Evolutionary conservation across 2,113 vertebrate species (phyloP).

Genomic region (Cyanoliseus patagonus): DNA sequence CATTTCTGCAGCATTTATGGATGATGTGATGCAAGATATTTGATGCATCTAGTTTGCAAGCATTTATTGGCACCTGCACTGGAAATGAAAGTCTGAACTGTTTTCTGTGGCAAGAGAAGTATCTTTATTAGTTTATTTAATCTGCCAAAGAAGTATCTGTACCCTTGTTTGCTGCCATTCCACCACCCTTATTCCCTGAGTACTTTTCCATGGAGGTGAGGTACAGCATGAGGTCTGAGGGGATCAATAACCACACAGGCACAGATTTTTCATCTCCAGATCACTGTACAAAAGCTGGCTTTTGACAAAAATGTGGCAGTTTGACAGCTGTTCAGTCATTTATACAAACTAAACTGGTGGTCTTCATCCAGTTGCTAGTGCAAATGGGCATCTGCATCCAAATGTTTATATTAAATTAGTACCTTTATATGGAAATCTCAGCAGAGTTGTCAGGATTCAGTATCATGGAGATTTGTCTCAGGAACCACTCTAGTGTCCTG

Average conservation of each 20-base stretch:
- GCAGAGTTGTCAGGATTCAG: neutral
- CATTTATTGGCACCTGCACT: neutral
- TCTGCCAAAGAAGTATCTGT: neutral
- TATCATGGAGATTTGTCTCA: neutral
- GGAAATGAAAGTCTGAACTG: neutral
- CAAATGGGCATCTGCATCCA: neutral
- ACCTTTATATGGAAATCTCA: neutral
- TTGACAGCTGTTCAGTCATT: neutral
- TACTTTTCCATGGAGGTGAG: neutral
- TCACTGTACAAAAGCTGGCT: neutral
- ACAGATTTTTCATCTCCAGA: neutral
- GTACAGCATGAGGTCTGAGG: neutral
- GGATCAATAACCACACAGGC: neutral
- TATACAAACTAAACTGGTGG: neutral
- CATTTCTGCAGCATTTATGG: neutral
- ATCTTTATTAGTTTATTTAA: neutral
- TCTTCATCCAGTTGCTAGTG: neutral
- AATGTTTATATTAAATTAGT: neutral
- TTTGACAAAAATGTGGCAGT: neutral
- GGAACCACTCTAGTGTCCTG: neutral
- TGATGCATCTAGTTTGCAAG: neutral
- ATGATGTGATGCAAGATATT: rapidly evolving
- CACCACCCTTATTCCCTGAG: neutral
- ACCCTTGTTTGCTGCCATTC: neutral
- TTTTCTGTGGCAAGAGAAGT: neutral